Conservation (phyloP, 2,888 invertebrate species). For the Sisyra nigra region DNA sequence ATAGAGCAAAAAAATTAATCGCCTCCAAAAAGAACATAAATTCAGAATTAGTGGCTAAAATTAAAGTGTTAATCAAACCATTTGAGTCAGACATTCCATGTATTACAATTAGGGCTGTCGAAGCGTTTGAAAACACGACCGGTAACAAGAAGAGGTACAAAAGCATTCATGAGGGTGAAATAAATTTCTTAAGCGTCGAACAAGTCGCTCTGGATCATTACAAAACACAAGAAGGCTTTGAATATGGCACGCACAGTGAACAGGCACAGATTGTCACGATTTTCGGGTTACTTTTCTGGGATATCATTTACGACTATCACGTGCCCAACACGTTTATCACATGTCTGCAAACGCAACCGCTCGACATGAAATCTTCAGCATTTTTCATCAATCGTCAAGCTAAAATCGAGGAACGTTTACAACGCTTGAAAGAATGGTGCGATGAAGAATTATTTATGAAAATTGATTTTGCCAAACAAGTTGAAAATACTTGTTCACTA, state of each 20-base stretch:
- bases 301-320: slow-evolving; percentile 45
- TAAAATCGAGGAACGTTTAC: slow-evolving; percentile 37
- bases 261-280: slow-evolving; percentile 44
- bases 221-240: slow-evolving; percentile 25
- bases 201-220: slow-evolving; percentile 36
- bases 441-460: slow-evolving; percentile 20
- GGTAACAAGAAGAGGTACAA: slow-evolving; percentile 22
- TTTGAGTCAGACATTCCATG: background rate
- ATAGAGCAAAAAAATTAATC: no score
- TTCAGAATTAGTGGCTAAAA: no score
- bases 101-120: background rate
- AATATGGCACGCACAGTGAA: slow-evolving; percentile 51
- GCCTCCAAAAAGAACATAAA: no score
- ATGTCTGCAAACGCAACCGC: slow-evolving; percentile 47
- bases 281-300: slow-evolving; percentile 61
- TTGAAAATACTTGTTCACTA: slow-evolving; percentile 18
- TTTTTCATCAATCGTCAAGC: slow-evolving; percentile 50
- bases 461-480: slow-evolving; percentile 32
- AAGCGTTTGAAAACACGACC: slow-evolving; percentile 15
- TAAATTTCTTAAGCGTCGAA: slow-evolving; percentile 35
- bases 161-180: slow-evolving; percentile 18
- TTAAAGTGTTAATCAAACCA: no score
- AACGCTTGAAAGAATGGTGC: slow-evolving; percentile 23
- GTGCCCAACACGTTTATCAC: slow-evolving; percentile 43
- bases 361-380: slow-evolving; percentile 47